phyloP scores from a whole-genome alignment of 2,113 vertebrate genomes.

The Phyllostomus hastatus region DNA sequence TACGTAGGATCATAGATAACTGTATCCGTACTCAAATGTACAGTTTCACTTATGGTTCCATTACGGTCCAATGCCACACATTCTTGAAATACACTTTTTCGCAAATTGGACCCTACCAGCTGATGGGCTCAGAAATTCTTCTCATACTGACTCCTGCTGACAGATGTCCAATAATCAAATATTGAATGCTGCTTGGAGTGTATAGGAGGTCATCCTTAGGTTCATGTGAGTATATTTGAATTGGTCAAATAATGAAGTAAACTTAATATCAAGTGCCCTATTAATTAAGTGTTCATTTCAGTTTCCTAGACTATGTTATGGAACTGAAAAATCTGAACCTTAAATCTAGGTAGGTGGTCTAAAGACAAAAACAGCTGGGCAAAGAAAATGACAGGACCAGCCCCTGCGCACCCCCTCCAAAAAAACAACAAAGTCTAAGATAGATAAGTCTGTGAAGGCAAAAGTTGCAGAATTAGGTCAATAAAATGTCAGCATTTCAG shows the following conservation, averaged over 20 bases:
- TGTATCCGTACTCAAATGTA: too few species aligned
- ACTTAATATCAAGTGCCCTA: constrained; percentile 50
- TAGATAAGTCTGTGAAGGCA: constrained; percentile 6
- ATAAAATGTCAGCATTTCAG: constrained; percentile 37
- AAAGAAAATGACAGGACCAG: neutral
- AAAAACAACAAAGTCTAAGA: constrained; percentile 34
- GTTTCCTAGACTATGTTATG: neutral
- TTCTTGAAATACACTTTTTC: neutral
- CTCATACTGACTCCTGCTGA: neutral
- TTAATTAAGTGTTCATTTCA: constrained; percentile 51
- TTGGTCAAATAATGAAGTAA: constrained; percentile 66
- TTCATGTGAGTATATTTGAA: constrained; percentile 64
- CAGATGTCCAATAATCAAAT: constrained; percentile 44
- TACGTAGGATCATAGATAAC: rapidly evolving
- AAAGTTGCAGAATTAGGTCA: constrained; percentile 43
- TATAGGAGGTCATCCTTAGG: constrained; percentile 41
- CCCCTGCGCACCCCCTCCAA: neutral
- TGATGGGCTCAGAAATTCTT: neutral
- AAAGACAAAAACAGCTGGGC: constrained; percentile 47
- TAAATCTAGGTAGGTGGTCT: constrained; percentile 77
- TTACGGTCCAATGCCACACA: too few species aligned
- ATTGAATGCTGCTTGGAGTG: neutral
- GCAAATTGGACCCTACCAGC: neutral
- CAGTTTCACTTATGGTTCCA: neutral
- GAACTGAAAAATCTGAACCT: constrained; percentile 38